Conservation (phyloP, 2,113 vertebrate species). For the Pyxicephalus adspersus region DNA sequence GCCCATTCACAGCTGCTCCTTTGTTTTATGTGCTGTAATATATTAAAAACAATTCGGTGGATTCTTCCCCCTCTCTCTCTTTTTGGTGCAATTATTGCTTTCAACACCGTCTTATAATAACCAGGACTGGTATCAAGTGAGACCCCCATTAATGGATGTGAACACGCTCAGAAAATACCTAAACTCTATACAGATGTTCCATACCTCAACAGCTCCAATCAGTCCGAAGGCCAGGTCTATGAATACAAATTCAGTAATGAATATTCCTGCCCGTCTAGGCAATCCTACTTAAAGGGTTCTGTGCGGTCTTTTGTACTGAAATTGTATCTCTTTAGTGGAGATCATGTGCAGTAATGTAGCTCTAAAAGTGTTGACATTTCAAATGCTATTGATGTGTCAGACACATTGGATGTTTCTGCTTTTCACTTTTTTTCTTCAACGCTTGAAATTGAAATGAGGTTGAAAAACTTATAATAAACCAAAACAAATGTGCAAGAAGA, state of each 20-base stretch:
- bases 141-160: constrained; percentile 21
- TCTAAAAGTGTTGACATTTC: not conserved
- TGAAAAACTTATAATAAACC: not conserved
- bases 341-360: not conserved
- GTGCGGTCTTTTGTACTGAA: constrained; percentile 10
- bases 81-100: constrained; percentile 13
- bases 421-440: not conserved
- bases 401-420: constrained; percentile 8
- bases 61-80: not conserved
- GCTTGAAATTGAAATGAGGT: constrained; percentile 44
- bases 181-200: constrained; percentile 44
- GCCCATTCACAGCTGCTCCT: not conserved
- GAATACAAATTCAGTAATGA: constrained; percentile 18
- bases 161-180: not conserved
- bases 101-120: constrained; percentile 43
- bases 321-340: not conserved
- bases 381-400: not conserved
- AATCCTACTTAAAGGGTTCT: not conserved
- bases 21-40: constrained; percentile 27
- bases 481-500: constrained; percentile 17
- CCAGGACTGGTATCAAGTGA: not conserved
- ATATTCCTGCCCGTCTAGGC: constrained; percentile 1
- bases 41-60: constrained; percentile 23
- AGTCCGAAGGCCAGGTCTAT: not conserved
- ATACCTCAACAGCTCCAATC: constrained; percentile 1